Evolutionary conservation across 2,888 invertebrate species (phyloP), one percentile per base, ranked within the genome.

Genomic region (Tetranychus piercei): DNA sequence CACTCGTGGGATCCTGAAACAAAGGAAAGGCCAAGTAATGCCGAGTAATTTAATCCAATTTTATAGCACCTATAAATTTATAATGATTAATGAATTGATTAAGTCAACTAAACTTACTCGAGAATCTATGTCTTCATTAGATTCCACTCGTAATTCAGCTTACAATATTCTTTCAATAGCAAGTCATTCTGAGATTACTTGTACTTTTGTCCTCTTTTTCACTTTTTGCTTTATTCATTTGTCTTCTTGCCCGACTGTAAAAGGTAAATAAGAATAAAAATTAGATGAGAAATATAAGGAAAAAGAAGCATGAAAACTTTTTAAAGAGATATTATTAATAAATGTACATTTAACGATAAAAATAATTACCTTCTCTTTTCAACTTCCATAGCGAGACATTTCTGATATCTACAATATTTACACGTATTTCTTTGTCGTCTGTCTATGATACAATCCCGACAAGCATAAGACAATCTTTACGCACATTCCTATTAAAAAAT

Each of bases 401-500:
- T 97, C 86, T 96, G 94, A 83, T 96, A 96, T 79, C 96, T 88
- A 82, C 96, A 97, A 84, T 94, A 96, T 84, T 97, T 96, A 81
- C 96, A 97, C 76, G 96, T 87, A 83, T 97, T 97, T 81, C 96
- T 86, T 82, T 97, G 96, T 74, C 95, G 86, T 83, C 96, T 96
- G 85, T 97, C 96, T 80, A 97, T 95, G 80, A 92, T 90, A 82
- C 96, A 97, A 81, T 96, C 96, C 76, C 96, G 88, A 82, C 96
- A 97, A 0, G 94, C 94, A 82, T 97, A 97, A 44, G 94, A 90
- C 77, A 85, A 83, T 97, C 95, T 84, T 97, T 97, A 78, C 96
- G 88, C 3, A 97, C 96, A 3, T 96, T 97, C 78, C 96, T 87
- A 83, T 97, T 97, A 86, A 97, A 97, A 84, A 97, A 97, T 18